Base-by-base conservation (phyloP, 2,797 vertebrate species). In the Psittacula echo region DNA sequence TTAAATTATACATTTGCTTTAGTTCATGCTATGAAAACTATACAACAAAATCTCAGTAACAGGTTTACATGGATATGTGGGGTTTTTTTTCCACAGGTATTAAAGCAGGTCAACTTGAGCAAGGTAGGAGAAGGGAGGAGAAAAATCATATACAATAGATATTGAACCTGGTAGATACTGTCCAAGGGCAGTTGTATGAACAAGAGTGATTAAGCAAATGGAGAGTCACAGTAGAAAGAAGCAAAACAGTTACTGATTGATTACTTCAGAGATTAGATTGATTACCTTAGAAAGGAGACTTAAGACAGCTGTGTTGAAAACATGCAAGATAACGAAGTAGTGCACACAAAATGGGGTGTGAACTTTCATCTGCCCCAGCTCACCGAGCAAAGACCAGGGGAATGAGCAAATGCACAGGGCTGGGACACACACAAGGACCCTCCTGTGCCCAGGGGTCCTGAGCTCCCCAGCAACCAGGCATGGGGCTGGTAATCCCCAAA, bases 1-100 rank as follows among this genome's bases (percentile, higher is more conserved):
- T 96, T 85, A 96, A 95, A 76, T 91, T 86, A 89, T 54, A 90
- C 50, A 73, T 94, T 94, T 96, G 41, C 70, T 89, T 84, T 86
- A 88, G 61, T 45, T 91, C 77, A 86, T 77, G 74, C 93, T 92
- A 84, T 26, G 85, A 71, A 84, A 93, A 53, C 71, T 37, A 34
- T 30, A 48, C 51, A 77, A 37, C 58, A 83, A 85, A 14, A 61
- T 15, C 60, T 32, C 29, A 74, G 79, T 84, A 68, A 67, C 3
- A 74, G 20, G 17, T 78, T 84, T 74, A 41, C 20, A 32, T 13
- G 27, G 32, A 41, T 37, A 23, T 13, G 22, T 41, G 13, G 20
- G 6, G 20, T 83, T 34, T 77, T 75, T 60, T 61, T 72, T 58
- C 44, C 37, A 58, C 14, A 42, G 16, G 8, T 64, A 51, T 73